phyloP scores from a whole-genome alignment of 2,113 vertebrate genomes.

The Trematomus loennbergii region DNA sequence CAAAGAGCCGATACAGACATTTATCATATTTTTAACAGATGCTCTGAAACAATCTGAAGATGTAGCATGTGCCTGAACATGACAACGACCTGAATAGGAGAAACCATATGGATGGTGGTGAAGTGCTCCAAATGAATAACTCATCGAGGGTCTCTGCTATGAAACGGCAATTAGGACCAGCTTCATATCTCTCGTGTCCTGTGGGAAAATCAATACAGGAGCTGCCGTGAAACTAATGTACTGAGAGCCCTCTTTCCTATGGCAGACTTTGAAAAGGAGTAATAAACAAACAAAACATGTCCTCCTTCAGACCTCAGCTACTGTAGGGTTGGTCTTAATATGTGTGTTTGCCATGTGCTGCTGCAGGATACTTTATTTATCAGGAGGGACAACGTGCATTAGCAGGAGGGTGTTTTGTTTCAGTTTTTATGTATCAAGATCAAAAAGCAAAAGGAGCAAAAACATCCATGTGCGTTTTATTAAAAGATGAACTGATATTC shows the following conservation, averaged over 20 bases:
- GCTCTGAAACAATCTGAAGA: slow-evolving; percentile 15
- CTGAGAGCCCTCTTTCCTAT: slow-evolving; percentile 41
- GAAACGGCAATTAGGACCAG: slow-evolving; percentile 64
- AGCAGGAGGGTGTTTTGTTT: slow-evolving; percentile 48
- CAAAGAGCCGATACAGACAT: neutral
- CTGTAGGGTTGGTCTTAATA: slow-evolving; percentile 21
- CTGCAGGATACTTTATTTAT: slow-evolving; percentile 42
- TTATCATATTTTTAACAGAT: neutral
- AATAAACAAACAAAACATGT: slow-evolving; percentile 48
- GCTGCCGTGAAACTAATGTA: slow-evolving; percentile 57
- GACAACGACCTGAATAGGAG: slow-evolving; percentile 30
- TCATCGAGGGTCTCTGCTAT: slow-evolving; percentile 49
- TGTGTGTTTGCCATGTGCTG: slow-evolving; percentile 46
- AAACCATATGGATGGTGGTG: slow-evolving; percentile 17
- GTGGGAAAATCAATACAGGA: slow-evolving; percentile 71
- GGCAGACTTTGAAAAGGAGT: slow-evolving; percentile 31
- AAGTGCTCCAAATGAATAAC: slow-evolving; percentile 55
- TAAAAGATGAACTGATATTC: slow-evolving; percentile 30
- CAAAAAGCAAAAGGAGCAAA: slow-evolving; percentile 23
- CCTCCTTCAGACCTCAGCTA: slow-evolving; percentile 40
- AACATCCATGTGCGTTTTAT: slow-evolving; percentile 27
- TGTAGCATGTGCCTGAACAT: slow-evolving; percentile 2
- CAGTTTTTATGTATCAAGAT: slow-evolving; percentile 28
- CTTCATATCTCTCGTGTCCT: slow-evolving; percentile 48
- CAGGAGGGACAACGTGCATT: slow-evolving; percentile 51